Evolutionary conservation across 1,140 invertebrate species (phyloP).

Genomic region (Pachypeltis micranthus): DNA sequence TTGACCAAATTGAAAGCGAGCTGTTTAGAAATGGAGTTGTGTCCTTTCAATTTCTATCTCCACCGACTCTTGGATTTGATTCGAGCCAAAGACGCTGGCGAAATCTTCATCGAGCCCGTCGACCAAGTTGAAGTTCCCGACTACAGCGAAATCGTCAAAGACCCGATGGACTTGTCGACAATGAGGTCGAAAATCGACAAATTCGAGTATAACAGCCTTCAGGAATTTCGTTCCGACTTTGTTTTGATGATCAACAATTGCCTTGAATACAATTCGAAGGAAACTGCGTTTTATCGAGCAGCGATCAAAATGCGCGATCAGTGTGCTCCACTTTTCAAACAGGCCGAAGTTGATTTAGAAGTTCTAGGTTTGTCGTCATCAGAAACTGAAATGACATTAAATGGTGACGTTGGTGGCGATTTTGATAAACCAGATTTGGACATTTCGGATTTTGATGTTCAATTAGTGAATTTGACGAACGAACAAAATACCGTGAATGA

Average conservation of each 20-base stretch:
- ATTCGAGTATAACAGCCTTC: constrained; percentile 49
- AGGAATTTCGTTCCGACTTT: constrained; percentile 79
- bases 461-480: constrained; percentile 14
- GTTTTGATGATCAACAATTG: constrained; percentile 91
- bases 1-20: constrained; percentile 69
- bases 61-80: constrained; percentile 62
- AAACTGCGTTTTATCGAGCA: constrained; percentile 73
- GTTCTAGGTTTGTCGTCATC: constrained; percentile 41
- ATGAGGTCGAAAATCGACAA: constrained; percentile 56
- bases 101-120: constrained; percentile 88
- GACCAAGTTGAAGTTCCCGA: constrained; percentile 83
- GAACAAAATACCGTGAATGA: neutral
- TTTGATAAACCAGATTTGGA: constrained; percentile 8
- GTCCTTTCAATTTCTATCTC: constrained; percentile 68
- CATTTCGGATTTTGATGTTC: constrained; percentile 2
- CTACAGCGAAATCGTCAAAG: constrained; percentile 80
- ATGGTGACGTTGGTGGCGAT: constrained; percentile 18
- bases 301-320: constrained; percentile 76
- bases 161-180: constrained; percentile 93
- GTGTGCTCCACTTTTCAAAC: constrained; percentile 61
- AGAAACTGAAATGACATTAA: constrained; percentile 39
- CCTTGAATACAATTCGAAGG: constrained; percentile 86
- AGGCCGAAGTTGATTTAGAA: constrained; percentile 61
- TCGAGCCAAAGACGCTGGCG: constrained; percentile 63
- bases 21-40: constrained; percentile 64